These are phyloP conservation scores for Trichopoda pennipes DNA, from an alignment of 2,888 invertebrate species.

Conservation along the genomic window DNA sequence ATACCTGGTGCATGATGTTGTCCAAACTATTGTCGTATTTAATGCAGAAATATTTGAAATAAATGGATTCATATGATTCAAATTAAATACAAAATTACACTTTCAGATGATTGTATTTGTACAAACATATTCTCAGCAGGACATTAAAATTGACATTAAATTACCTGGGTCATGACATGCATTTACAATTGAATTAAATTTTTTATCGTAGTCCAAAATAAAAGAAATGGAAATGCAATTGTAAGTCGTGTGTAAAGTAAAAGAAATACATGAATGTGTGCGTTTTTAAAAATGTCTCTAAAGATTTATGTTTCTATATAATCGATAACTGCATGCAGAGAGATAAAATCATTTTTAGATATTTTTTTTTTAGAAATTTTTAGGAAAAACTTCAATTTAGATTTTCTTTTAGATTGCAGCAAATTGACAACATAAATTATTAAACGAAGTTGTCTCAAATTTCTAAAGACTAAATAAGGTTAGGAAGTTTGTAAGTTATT, in stretches of 20 bases:
- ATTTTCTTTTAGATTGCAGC: neutral
- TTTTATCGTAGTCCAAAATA: neutral
- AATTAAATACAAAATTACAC: conserved; percentile 30
- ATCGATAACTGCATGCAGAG: conserved; percentile 13
- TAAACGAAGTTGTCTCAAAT: neutral
- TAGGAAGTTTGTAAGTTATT: neutral
- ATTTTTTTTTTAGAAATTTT: neutral
- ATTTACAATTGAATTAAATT: conserved; percentile 34
- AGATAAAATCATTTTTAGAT: conserved; percentile 2
- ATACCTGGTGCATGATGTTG: conserved; percentile 22
- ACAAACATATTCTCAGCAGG: conserved; percentile 50
- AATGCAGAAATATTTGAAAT: conserved; percentile 6
- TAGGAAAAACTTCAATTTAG: neutral
- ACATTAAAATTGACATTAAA: conserved; percentile 57
- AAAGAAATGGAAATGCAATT: neutral
- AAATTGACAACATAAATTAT: conserved; percentile 6
- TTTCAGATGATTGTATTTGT: neutral
- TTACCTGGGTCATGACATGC: conserved; percentile 63
- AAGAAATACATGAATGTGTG: neutral
- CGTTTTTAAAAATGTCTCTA: neutral
- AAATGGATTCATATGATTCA: conserved; percentile 31
- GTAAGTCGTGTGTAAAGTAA: neutral
- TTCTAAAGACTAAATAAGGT: neutral
- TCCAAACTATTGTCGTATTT: conserved; percentile 54
- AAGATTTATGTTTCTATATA: conserved; percentile 13